Evolutionary conservation across 2,113 vertebrate species (phyloP).

Genomic region (Tautogolabrus adspersus): DNA sequence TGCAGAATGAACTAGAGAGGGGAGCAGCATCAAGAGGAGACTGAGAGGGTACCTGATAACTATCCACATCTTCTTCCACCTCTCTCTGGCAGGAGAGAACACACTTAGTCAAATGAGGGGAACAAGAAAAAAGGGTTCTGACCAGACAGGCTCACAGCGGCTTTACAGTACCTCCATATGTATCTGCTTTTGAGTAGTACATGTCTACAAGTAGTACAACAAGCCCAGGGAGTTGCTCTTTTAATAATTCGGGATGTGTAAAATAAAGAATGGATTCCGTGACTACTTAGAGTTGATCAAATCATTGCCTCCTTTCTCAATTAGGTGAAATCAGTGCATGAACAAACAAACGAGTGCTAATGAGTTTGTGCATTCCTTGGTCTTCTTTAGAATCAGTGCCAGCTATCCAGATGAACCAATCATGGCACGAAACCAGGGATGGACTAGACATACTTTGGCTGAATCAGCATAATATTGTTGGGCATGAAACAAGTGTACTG

Average conservation of each 20-base stretch:
- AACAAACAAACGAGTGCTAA: conserved; percentile 24
- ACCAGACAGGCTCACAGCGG: conserved; percentile 20
- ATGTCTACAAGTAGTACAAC: not conserved
- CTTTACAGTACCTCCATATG: not conserved
- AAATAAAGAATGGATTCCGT: not conserved
- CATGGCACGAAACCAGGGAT: conserved; percentile 38
- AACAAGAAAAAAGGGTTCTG: conserved; percentile 28
- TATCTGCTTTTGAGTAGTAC: not conserved
- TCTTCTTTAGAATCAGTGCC: conserved; percentile 32
- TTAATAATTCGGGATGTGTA: not conserved
- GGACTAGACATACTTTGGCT: conserved; percentile 22
- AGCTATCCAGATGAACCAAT: conserved; percentile 31
- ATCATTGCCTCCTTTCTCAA: conserved; percentile 4
- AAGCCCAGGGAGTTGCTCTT: not conserved
- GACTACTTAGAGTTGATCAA: not conserved
- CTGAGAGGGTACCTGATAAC: conserved; percentile 95
- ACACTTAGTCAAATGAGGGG: conserved; percentile 86
- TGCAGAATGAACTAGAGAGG: conserved; percentile 83
- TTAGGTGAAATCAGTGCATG: conserved; percentile 12
- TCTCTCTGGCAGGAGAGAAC: conserved; percentile 95
- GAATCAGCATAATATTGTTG: conserved; percentile 31
- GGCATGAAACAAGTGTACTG: conserved; percentile 8
- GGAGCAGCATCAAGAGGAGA: conserved; percentile 82
- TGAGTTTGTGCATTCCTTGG: conserved; percentile 34
- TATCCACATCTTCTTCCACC: conserved; percentile 99